phyloP scores from a whole-genome alignment of 1,140 invertebrate genomes.

The Cotesia chilonis region DNA sequence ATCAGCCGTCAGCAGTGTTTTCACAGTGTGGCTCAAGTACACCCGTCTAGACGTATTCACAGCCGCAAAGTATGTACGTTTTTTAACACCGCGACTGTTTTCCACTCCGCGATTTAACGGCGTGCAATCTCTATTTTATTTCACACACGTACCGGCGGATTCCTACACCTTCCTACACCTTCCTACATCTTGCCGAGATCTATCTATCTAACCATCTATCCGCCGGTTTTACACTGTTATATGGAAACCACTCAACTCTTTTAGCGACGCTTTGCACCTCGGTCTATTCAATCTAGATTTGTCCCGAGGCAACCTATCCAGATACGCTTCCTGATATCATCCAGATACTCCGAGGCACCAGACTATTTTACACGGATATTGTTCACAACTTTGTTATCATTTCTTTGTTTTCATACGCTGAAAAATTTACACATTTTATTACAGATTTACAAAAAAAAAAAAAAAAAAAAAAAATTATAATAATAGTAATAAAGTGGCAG shows the following conservation, averaged over 20 bases:
- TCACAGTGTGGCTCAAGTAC: conserved; percentile 10
- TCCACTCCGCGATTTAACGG: conserved; percentile 8
- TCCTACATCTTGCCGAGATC: too few species aligned
- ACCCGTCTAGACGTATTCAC: conserved; percentile 23
- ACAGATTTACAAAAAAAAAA: too few species aligned
- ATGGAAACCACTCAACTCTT: conserved; percentile 5
- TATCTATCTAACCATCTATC: conserved; percentile 2
- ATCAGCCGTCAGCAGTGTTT: conserved; percentile 7
- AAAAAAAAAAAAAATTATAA: too few species aligned
- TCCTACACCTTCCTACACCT: too few species aligned
- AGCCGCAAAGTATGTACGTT: conserved; percentile 14
- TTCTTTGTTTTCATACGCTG: not conserved
- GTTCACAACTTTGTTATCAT: not conserved
- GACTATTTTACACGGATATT: not conserved
- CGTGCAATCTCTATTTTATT: conserved; percentile 15
- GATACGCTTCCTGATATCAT: not conserved
- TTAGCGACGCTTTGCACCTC: conserved; percentile 12
- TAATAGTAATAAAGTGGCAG: too few species aligned
- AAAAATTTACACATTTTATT: too few species aligned
- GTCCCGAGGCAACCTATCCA: not conserved
- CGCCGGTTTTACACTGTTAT: not conserved
- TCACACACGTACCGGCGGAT: not conserved
- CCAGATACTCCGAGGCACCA: not conserved
- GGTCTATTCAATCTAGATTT: conserved; percentile 18
- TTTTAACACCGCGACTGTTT: conserved; percentile 18